Percentiles rank a stretch among this genome's conserved stretches.
Conservation (phyloP, 2,113 vertebrate genomes). For the Hippocampus abdominalis region DNA sequence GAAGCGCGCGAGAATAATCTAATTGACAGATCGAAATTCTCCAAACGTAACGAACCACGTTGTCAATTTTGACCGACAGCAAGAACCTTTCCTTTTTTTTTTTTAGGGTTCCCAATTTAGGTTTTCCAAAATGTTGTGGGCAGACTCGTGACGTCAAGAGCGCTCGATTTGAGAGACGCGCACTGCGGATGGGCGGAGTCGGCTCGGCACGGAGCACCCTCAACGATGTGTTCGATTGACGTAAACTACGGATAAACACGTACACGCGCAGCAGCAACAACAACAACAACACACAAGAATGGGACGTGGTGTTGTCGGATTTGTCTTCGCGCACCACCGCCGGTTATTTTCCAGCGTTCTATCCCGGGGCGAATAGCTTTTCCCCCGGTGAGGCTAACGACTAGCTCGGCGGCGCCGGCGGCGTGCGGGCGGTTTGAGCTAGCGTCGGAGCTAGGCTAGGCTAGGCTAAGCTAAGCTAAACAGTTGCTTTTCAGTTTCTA, state of each 20-base stretch:
- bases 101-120: background rate
- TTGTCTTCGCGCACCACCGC: constrained; percentile 8
- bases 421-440: constrained; percentile 35
- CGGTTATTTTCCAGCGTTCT: constrained; percentile 20
- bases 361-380: constrained; percentile 4
- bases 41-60: background rate
- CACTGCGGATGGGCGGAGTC: constrained; percentile 10
- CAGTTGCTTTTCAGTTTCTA: background rate
- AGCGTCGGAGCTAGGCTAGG: constrained; percentile 32
- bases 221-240: background rate
- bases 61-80: no score
- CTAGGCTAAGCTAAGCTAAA: constrained; percentile 25
- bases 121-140: background rate
- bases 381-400: background rate
- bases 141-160: background rate
- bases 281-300: constrained; percentile 34
- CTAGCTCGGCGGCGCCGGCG: background rate
- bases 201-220: background rate
- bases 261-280: no score
- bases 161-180: background rate
- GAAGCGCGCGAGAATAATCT: no score
- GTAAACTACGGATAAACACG: constrained; percentile 1
- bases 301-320: constrained; percentile 38
- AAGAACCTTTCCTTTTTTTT: no score
- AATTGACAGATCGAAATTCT: background rate